Evolutionary conservation across 2,113 vertebrate genomes (phyloP), one percentile per base, ranked within the genome.

Genomic region (Penelope pileata): DNA sequence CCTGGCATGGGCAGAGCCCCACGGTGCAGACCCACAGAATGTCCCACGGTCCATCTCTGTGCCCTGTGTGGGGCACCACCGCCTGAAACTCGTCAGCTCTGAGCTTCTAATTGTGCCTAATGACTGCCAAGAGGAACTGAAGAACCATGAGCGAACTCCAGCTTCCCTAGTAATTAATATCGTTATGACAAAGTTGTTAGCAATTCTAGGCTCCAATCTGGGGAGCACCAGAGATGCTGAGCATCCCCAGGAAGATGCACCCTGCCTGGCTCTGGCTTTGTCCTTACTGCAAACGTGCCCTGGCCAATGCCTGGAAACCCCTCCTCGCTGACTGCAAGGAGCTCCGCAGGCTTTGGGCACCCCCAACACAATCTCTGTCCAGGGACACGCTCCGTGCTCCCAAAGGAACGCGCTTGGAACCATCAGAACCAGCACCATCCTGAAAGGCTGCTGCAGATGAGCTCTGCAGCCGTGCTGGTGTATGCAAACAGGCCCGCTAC

Each of bases 61-160:
- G n/a, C n/a, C 29, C 66, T 5, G 0, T 32, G 30, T 5, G 90
- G 32, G 59, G 12, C 73, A 60, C 32, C 53, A 42, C 68, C 82
- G 56, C 93, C 94, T 85, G 16, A 7, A 96, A 51, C 88, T 81
- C 82, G 80, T 76, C 78, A 88, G 56, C 85, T 90, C 93, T 91
- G 56, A 77, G 82, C 92, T 96, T 90, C 73, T 90, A 93, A 94
- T 88, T 94, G 91, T 91, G 56, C 78, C 94, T 95, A 90, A 95
- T 68, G 62, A 97, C 94, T 91, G 85, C 94, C 91, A 73, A 96
- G 97, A 96, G 94, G 77, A 96, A 83, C 56, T 83, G 96, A 97
- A 94, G 79, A 90, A 21, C 66, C 83, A 87, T 2, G 12, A 56
- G 58, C 42, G 78, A 90, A 87, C 76, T 93, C 96, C 14, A 3